Conservation (phyloP, 2,113 vertebrate species). For the Perccottus glenii region DNA sequence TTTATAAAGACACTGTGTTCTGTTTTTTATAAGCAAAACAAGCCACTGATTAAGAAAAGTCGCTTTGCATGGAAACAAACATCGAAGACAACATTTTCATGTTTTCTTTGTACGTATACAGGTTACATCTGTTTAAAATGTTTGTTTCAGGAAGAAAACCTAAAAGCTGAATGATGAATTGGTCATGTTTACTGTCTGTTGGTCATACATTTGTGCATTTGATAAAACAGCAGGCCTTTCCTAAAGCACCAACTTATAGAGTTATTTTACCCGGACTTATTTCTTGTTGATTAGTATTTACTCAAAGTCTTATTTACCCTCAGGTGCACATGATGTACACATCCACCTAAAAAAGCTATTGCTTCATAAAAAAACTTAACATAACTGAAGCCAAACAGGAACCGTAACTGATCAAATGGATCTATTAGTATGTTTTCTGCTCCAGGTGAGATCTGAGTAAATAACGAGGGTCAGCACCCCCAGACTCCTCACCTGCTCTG, state of each 20-base stretch:
- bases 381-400: constrained; percentile 37
- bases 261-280: no score
- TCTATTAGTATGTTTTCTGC: constrained; percentile 49
- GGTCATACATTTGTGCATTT: no score
- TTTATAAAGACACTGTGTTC: constrained; percentile 51
- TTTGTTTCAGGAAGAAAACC: no score
- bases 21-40: constrained; percentile 38
- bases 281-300: no score
- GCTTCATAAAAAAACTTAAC: constrained; percentile 30
- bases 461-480: constrained; percentile 72
- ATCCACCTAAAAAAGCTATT: constrained; percentile 19
- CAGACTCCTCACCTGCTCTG: constrained; percentile 99
- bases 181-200: no score
- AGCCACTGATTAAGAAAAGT: constrained; percentile 12
- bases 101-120: no score
- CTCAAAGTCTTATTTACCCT: not conserved
- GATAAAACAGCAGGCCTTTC: no score
- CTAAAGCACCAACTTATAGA: no score
- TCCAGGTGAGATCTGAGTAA: constrained; percentile 73
- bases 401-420: constrained; percentile 36
- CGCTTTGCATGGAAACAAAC: constrained; percentile 16
- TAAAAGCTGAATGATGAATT: no score
- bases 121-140: no score
- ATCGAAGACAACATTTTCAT: constrained; percentile 10
- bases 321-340: constrained; percentile 27